These are phyloP conservation scores for Leptinotarsa haldemani DNA, from an alignment of 2,888 invertebrate species.

Conservation along the genomic window DNA sequence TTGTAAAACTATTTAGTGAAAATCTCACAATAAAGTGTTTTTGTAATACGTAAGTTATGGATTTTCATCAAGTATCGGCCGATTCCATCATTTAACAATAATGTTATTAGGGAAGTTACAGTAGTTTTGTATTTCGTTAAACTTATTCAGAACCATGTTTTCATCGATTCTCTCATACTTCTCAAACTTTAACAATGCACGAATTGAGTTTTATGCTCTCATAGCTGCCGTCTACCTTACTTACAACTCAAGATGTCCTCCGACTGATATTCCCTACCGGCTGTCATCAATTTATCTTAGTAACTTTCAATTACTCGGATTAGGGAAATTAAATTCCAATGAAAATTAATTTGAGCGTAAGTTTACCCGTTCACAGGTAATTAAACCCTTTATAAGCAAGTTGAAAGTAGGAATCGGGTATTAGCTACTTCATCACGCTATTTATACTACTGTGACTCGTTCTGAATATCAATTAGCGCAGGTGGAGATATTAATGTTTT, in stretches of 20 bases:
- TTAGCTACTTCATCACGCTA: slow-evolving; percentile 17
- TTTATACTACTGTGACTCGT: slow-evolving; percentile 14
- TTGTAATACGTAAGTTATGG: too few species aligned
- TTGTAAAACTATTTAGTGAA: too few species aligned
- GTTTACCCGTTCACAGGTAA: slow-evolving; percentile 37
- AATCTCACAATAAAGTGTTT: too few species aligned
- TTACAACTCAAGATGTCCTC: slow-evolving; percentile 8
- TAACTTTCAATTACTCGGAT: slow-evolving; percentile 42
- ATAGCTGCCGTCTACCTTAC: not conserved
- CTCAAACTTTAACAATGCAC: not conserved
- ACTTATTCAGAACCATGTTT: too few species aligned
- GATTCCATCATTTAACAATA: too few species aligned
- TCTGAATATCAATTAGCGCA: slow-evolving; percentile 5
- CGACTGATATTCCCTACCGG: slow-evolving; percentile 24
- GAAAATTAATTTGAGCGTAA: slow-evolving; percentile 41
- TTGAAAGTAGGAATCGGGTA: slow-evolving; percentile 14
- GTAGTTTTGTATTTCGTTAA: too few species aligned
- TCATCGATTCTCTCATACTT: too few species aligned
- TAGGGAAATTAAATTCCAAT: slow-evolving; percentile 43
- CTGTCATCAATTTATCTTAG: slow-evolving; percentile 37
- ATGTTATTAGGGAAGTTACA: too few species aligned
- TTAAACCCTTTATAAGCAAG: slow-evolving; percentile 37
- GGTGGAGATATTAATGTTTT: slow-evolving; percentile 11
- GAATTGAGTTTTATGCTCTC: not conserved
- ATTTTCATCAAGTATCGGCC: too few species aligned